Evolutionary conservation across 2,888 invertebrate genomes (phyloP).

Genomic region (Parochlus steinenii): DNA sequence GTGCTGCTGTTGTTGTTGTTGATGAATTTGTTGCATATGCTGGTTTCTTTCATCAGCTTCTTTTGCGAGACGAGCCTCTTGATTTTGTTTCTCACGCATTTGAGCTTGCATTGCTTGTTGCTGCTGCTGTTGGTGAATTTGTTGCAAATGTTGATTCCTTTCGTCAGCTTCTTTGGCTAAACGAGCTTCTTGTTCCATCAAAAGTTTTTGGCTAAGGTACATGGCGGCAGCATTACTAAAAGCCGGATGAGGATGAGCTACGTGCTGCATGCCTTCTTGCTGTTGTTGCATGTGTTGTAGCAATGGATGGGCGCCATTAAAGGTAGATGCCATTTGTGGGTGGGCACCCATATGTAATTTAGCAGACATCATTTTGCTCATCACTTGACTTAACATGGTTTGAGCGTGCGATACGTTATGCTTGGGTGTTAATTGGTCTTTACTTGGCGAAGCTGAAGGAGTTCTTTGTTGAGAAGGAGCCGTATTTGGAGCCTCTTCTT

Average conservation of each 20-base stretch:
- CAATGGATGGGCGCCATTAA: constrained; percentile 39
- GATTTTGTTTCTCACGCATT: constrained; percentile 40
- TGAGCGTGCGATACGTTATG: constrained; percentile 22
- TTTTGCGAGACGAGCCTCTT: constrained; percentile 28
- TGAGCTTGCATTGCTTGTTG: constrained; percentile 36
- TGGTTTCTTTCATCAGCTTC: constrained; percentile 20
- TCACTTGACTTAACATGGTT: constrained; percentile 43
- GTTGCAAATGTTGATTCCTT: constrained; percentile 37
- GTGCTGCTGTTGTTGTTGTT: constrained; percentile 28
- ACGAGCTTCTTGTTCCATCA: constrained; percentile 63
- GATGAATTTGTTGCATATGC: constrained; percentile 28
- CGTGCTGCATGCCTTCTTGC: constrained; percentile 32
- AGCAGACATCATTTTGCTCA: constrained; percentile 47
- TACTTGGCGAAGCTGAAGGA: constrained; percentile 18
- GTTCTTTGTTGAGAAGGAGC: constrained; percentile 25
- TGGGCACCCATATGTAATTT: constrained; percentile 44
- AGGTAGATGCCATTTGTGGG: constrained; percentile 40
- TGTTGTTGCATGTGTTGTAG: constrained; percentile 37
- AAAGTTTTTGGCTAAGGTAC: constrained; percentile 63
- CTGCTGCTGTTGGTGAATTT: constrained; percentile 30
- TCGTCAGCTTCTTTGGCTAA: constrained; percentile 48
- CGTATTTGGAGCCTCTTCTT: constrained; percentile 31
- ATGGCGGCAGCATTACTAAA: constrained; percentile 48
- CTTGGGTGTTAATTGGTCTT: constrained; percentile 18
- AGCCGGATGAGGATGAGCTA: constrained; percentile 39